Base-by-base conservation (phyloP, 2,113 vertebrate genomes). In the Eretmodus cyanostictus region DNA sequence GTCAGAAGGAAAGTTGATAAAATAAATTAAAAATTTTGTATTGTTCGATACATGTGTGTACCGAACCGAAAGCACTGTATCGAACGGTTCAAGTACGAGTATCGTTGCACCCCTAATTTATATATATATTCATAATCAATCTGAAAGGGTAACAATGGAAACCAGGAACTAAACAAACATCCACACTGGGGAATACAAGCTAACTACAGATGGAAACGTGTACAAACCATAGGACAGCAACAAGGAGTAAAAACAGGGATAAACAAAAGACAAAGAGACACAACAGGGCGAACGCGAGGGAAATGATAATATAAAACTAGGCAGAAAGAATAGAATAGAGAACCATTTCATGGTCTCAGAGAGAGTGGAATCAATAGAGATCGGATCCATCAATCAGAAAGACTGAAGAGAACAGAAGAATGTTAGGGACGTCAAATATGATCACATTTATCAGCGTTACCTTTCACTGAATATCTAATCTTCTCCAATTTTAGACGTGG, bases 261-360 rank as follows among this genome's bases (percentile, higher is more conserved):
- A 3, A 66, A 2, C 10, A 66, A 66, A 22, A n/a, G 61, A 66
- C 6, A 66, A 66, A n/a, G 10, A 38, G 61, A 38, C 31, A n/a
- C 61, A 38, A n/a, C 19, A 38, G 34, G 31, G 0, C 6, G 4
- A 36, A 66, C 17, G n/a, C 9, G 9, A 36, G 0, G 1, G 59
- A 11, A 0, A 2, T 1, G 19, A 3, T 66, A 0, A 38, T 0
- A 2, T 66, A 3, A n/a, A 12, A 12, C 31, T 7, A 66, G 17
- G 3, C 10, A 12, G 17, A 36, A n/a, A 66, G 61, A 63, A 0
- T 6, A 61, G 29, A 61, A 61, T 19, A 34, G 59, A 63, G 9
- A 63, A n/a, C 9, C 31, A 1, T 34, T 34, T 63, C 31, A n/a
- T 1, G 31, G 31, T 7, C 17, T 63, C 59, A 34, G 1, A 24